phyloP scores from a whole-genome alignment of 2,113 vertebrate genomes.

The Struthio camelus region DNA sequence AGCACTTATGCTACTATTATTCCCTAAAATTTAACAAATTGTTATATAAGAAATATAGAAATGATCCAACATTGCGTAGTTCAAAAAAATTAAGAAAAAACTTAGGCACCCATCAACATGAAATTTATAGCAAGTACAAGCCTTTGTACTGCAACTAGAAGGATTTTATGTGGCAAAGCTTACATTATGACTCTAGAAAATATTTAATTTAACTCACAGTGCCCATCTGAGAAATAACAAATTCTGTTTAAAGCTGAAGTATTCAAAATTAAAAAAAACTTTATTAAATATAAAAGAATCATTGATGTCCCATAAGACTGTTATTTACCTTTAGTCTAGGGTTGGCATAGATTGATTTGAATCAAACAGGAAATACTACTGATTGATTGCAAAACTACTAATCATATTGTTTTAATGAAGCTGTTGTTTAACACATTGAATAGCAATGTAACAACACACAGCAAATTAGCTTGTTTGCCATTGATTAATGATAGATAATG shows the following conservation, averaged over 20 bases:
- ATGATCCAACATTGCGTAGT: neutral
- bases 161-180: neutral
- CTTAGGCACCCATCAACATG: neutral
- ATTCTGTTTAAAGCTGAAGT: neutral
- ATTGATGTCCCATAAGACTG: neutral
- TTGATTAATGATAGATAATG: slow-evolving; percentile 42
- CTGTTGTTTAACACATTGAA: neutral
- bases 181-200: neutral
- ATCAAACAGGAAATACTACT: slow-evolving; percentile 25
- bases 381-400: neutral
- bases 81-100: neutral
- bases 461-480: slow-evolving; percentile 48
- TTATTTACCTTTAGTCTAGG: neutral
- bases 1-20: neutral
- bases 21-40: neutral
- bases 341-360: neutral
- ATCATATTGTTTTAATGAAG: neutral
- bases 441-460: slow-evolving; percentile 28
- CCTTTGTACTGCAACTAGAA: neutral
- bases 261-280: neutral
- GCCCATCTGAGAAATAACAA: neutral
- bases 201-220: neutral
- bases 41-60: neutral
- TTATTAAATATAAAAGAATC: neutral
- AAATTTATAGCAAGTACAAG: neutral